Conservation (phyloP, 2,113 vertebrate genomes). For the Psephotus haematonotus region DNA sequence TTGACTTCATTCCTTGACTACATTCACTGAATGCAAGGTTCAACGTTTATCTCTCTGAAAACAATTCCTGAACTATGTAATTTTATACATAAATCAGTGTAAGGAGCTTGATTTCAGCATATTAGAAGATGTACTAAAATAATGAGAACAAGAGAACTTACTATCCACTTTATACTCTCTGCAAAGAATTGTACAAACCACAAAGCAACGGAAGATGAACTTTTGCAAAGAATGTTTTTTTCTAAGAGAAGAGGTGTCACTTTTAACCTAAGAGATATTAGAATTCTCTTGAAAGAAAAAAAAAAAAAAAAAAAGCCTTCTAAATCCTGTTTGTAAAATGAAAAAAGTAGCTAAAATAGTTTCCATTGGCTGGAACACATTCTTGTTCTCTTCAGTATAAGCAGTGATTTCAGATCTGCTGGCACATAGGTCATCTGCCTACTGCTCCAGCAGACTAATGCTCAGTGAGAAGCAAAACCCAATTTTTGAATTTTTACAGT, state of each 20-base stretch:
- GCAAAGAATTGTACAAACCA: background rate
- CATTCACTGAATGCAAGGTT: background rate
- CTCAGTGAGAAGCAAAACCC: background rate
- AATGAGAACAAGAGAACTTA: background rate
- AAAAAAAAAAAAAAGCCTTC: background rate
- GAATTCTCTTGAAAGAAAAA: background rate
- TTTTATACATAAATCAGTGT: background rate
- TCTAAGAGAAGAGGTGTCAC: background rate
- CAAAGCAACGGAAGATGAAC: background rate
- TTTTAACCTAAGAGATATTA: background rate
- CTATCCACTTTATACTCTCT: background rate
- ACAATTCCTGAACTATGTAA: background rate
- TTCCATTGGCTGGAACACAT: background rate
- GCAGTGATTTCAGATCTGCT: background rate
- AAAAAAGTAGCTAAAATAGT: background rate
- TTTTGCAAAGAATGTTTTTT: background rate
- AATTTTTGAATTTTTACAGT: background rate
- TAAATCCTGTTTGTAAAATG: constrained; percentile 10
- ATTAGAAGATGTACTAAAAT: background rate
- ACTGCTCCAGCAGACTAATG: background rate
- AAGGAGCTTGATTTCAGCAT: background rate
- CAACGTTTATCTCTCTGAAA: background rate
- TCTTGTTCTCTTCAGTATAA: constrained; percentile 6
- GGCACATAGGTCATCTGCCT: background rate
- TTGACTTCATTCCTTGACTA: background rate